phyloP scores from a whole-genome alignment of 2,797 vertebrate genomes.

The Tiaroga cobitis region DNA sequence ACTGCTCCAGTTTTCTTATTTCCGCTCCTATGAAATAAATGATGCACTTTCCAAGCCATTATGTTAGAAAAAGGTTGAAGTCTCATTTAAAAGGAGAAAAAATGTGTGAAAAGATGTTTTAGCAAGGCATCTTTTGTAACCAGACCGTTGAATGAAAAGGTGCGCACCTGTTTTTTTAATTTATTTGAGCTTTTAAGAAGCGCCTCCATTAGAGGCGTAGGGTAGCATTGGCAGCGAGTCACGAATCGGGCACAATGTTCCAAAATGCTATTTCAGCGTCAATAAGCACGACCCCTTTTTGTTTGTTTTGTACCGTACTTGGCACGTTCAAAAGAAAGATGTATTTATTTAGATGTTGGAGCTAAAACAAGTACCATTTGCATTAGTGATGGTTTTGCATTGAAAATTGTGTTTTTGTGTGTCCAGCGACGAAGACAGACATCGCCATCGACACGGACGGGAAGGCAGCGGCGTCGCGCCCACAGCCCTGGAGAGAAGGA shows the following conservation, averaged over 20 bases:
- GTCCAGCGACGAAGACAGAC: constrained; percentile 84
- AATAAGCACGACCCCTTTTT: constrained; percentile 2
- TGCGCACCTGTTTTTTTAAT: not conserved
- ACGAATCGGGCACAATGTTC: not conserved
- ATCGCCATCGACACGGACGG: constrained; percentile 77
- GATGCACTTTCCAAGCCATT: not conserved
- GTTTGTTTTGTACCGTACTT: not conserved
- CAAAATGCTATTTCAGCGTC: not conserved
- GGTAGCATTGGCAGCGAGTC: not conserved
- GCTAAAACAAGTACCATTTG: not conserved
- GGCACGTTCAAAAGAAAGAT: not conserved
- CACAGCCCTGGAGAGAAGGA: constrained; percentile 84
- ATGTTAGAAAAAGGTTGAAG: constrained; percentile 17
- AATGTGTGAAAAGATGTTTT: constrained; percentile 19
- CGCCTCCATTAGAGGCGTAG: constrained; percentile 7
- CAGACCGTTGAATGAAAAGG: not conserved
- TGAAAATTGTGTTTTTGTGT: constrained; percentile 22
- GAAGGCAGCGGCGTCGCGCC: constrained; percentile 74
- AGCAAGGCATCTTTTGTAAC: constrained; percentile 15
- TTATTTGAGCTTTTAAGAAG: not conserved
- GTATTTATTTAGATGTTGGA: not conserved
- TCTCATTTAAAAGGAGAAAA: not conserved
- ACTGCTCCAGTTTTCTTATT: constrained; percentile 18
- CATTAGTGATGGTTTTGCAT: not conserved
- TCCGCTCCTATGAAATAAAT: constrained; percentile 8